Conservation (phyloP, 1,140 invertebrate species). For the Dolichoris vasculosae region DNA sequence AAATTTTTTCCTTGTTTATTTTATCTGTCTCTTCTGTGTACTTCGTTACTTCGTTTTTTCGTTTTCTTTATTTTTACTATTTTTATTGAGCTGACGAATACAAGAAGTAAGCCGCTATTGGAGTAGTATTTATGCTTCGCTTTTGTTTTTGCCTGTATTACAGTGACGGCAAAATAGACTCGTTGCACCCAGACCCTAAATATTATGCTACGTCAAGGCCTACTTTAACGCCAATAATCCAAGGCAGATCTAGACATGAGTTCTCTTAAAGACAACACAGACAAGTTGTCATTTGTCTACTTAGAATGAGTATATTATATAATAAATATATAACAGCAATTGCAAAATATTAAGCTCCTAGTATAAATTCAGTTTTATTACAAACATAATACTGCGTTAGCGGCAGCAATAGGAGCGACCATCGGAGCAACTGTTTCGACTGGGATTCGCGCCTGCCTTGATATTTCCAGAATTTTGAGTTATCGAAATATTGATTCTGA, state of each 20-base stretch:
- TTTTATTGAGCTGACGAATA: slow-evolving; percentile 25
- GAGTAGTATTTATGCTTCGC: slow-evolving; percentile 14
- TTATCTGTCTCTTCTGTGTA: too few relatives aligned
- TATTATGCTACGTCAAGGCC: background rate
- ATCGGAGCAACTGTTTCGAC: too few relatives aligned
- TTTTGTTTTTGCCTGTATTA: slow-evolving; percentile 18
- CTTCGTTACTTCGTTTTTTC: background rate
- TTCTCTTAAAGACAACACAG: background rate
- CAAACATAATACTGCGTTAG: background rate
- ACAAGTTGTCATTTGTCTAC: background rate
- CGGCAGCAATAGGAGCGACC: background rate
- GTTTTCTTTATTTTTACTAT: background rate
- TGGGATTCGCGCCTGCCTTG: too few relatives aligned
- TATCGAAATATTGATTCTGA: too few relatives aligned
- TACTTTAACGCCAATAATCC: background rate
- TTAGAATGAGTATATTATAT: slow-evolving; percentile 23
- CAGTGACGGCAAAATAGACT: background rate
- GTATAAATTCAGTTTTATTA: too few relatives aligned
- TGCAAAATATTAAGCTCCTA: background rate
- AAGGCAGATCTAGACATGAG: background rate
- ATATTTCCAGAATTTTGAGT: too few relatives aligned
- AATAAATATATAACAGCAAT: background rate
- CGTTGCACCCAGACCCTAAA: background rate
- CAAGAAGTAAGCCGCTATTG: background rate
- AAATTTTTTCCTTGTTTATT: background rate